phyloP scores from a whole-genome alignment of 2,888 invertebrate species.

The Pseudolycoriella hygida region DNA sequence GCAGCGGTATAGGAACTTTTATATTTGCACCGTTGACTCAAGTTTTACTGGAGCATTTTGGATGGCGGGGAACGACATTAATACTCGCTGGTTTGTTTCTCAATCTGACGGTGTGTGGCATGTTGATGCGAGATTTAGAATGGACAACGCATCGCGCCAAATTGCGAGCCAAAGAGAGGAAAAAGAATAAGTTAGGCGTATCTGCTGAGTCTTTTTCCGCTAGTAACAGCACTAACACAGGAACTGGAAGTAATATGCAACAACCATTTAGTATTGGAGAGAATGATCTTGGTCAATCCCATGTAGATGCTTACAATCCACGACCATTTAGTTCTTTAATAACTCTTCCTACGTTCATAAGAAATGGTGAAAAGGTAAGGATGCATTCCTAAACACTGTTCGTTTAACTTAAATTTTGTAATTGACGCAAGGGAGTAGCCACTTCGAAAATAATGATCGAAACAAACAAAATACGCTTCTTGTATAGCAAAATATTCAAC shows the following conservation, averaged over 20 bases:
- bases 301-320: conserved; percentile 12
- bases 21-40: conserved; percentile 68
- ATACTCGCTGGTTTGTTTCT: conserved; percentile 65
- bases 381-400: too few species aligned
- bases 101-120: conserved; percentile 65
- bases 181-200: conserved; percentile 40
- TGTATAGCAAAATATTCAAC: too few species aligned
- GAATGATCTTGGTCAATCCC: conserved; percentile 13
- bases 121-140: conserved; percentile 50
- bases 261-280: conserved; percentile 21
- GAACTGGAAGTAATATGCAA: conserved; percentile 30
- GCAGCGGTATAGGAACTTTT: conserved; percentile 77
- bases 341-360: conserved; percentile 67
- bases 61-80: conserved; percentile 70
- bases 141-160: conserved; percentile 40
- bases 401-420: too few species aligned
- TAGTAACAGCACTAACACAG: conserved; percentile 46
- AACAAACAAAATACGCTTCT: too few species aligned
- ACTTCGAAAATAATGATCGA: too few species aligned
- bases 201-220: conserved; percentile 54
- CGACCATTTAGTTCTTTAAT: conserved; percentile 58
- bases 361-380: conserved; percentile 48
- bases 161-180: conserved; percentile 42
- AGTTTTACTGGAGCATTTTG: conserved; percentile 53
- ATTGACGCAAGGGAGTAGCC: too few species aligned